Conservation (phyloP, 2,888 invertebrate genomes). For the Synanthedon andrenaeformis region DNA sequence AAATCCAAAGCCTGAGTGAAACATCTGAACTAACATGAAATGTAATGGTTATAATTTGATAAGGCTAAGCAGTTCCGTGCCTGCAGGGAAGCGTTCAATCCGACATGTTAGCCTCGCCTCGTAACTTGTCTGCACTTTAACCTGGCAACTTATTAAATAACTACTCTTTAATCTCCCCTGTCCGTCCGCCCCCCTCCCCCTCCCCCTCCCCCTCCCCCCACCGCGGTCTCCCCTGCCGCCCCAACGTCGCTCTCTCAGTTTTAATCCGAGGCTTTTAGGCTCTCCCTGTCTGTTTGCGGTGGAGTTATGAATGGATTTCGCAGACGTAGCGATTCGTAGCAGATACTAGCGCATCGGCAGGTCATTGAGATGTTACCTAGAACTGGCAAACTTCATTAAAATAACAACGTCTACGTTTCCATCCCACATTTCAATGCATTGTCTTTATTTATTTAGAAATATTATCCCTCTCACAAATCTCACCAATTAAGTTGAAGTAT, state of each 20-base stretch:
- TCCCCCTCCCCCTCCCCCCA: constrained; percentile 3
- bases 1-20: too few relatives aligned
- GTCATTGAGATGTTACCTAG: too few relatives aligned
- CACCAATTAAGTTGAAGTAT: too few relatives aligned
- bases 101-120: neutral
- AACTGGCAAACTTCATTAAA: too few relatives aligned
- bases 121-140: neutral
- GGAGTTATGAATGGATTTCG: neutral
- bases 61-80: neutral
- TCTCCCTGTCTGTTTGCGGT: neutral
- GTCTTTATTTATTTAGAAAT: too few relatives aligned
- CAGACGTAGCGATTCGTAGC: neutral
- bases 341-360: neutral
- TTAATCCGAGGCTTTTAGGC: constrained; percentile 5
- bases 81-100: neutral
- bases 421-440: too few relatives aligned
- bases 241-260: constrained; percentile 3
- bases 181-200: constrained; percentile 8
- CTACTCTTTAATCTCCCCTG: constrained; percentile 18
- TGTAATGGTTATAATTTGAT: too few relatives aligned
- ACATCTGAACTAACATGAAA: too few relatives aligned
- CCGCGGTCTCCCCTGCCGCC: constrained; percentile 7
- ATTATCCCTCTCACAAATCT: too few relatives aligned
- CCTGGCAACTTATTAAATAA: constrained; percentile 28
- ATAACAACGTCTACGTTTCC: too few relatives aligned